Conservation (phyloP, 1,140 invertebrate genomes). For the Stegodyphus dumicola region DNA sequence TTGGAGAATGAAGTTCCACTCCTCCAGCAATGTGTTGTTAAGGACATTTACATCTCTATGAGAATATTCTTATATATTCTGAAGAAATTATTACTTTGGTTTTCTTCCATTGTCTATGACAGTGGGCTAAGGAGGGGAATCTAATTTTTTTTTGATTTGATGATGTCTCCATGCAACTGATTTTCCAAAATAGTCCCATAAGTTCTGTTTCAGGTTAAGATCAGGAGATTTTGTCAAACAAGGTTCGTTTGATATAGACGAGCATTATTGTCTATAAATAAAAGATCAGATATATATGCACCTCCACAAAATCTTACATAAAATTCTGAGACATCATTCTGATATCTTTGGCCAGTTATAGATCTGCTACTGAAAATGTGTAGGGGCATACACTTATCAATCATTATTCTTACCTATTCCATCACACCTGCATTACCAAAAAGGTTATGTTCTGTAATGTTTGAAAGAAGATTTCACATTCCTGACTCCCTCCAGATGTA, state of each 20-base stretch:
- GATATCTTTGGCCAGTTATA: background rate
- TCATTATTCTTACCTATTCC: background rate
- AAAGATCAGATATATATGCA: background rate
- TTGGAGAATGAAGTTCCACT: too few species aligned
- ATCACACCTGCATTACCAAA: background rate
- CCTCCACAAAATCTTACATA: background rate
- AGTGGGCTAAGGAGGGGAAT: too few species aligned
- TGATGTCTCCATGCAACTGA: too few species aligned
- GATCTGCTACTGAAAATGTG: background rate
- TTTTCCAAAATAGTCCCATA: too few species aligned
- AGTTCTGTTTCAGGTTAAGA: background rate
- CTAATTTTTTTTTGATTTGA: too few species aligned
- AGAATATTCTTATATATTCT: too few species aligned
- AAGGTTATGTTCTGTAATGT: background rate
- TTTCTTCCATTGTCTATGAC: too few species aligned
- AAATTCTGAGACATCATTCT: background rate
- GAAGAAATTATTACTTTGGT: too few species aligned
- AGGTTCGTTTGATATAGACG: background rate
- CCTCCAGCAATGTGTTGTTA: too few species aligned
- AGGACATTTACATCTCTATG: too few species aligned
- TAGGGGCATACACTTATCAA: background rate
- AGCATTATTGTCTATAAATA: background rate
- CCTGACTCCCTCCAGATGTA: conserved; percentile 1
- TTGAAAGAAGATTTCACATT: background rate
- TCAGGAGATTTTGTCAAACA: background rate